These are phyloP conservation scores for Sphenodon punctatus DNA, from an alignment of 2,797 vertebrate genomes.

Conservation along the genomic window DNA sequence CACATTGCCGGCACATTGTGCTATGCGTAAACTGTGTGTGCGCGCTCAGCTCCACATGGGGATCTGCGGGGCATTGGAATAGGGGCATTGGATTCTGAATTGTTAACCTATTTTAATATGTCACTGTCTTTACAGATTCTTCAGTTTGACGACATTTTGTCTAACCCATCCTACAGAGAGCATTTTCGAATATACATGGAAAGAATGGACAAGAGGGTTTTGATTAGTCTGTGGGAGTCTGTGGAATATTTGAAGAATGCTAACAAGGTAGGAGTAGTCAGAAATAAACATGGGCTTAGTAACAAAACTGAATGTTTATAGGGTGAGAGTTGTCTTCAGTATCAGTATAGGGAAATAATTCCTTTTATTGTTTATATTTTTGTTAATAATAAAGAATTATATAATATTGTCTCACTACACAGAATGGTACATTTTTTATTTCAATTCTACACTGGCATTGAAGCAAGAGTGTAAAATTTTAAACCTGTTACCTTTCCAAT, in stretches of 20 bases:
- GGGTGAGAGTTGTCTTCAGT: neutral
- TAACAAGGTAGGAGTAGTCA: conserved; percentile 85
- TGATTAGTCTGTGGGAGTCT: conserved; percentile 94
- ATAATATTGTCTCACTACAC: no score
- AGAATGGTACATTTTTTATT: no score
- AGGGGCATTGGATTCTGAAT: neutral
- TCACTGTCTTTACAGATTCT: conserved; percentile 83
- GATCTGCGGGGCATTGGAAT: neutral
- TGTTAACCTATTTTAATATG: neutral
- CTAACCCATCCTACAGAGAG: conserved; percentile 85
- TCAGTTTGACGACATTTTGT: conserved; percentile 95
- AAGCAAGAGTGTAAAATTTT: neutral
- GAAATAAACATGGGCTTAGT: neutral
- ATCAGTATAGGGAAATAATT: neutral
- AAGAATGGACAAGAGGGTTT: conserved; percentile 88
- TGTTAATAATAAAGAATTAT: no score
- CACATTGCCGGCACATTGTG: no score
- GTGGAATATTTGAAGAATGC: conserved; percentile 92
- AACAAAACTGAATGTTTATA: neutral
- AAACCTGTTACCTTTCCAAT: neutral
- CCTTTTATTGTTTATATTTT: neutral
- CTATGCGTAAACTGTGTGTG: no score
- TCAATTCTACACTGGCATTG: neutral
- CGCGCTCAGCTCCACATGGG: no score
- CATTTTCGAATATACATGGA: conserved; percentile 94